A percentile compares a stretch with the other conserved stretches of the same genome.
Evolutionary conservation across 2,888 invertebrate genomes (phyloP).

Genomic region (Dynastes grantii): DNA sequence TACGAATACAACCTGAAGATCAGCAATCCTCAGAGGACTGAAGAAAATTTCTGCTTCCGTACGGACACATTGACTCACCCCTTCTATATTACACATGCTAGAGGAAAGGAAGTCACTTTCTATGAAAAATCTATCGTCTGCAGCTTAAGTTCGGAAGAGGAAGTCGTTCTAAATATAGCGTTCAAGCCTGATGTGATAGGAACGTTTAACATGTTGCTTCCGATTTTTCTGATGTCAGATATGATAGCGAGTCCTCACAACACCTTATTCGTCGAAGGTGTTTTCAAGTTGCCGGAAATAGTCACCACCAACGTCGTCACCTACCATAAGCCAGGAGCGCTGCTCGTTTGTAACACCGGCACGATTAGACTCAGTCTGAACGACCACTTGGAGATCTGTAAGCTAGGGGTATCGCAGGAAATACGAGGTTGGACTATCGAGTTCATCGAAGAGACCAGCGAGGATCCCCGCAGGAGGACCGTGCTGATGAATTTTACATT

Average conservation of each 20-base stretch:
- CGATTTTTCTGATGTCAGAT: conserved; percentile 16
- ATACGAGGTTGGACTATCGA: no score
- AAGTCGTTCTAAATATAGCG: background rate
- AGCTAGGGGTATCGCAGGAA: no score
- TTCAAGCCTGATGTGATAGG: background rate
- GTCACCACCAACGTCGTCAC: background rate
- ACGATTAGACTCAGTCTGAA: background rate
- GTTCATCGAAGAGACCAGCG: no score
- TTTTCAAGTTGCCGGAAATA: conserved; percentile 15
- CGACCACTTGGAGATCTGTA: background rate
- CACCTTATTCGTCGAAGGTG: background rate
- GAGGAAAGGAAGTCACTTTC: background rate
- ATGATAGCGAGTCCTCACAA: background rate
- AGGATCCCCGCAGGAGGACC: no score
- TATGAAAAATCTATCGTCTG: conserved; percentile 18
- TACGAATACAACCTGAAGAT: conserved; percentile 18
- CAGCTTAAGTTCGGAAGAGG: background rate
- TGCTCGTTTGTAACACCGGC: background rate
- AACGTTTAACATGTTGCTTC: background rate
- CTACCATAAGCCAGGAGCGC: background rate
- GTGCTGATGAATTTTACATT: no score
- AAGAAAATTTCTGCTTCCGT: conserved; percentile 41
- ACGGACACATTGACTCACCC: conserved; percentile 6
- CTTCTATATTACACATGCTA: background rate
- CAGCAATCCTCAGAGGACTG: conserved; percentile 17